Conservation (phyloP, 1,140 invertebrate species). For the Armadillidium nasatum region DNA sequence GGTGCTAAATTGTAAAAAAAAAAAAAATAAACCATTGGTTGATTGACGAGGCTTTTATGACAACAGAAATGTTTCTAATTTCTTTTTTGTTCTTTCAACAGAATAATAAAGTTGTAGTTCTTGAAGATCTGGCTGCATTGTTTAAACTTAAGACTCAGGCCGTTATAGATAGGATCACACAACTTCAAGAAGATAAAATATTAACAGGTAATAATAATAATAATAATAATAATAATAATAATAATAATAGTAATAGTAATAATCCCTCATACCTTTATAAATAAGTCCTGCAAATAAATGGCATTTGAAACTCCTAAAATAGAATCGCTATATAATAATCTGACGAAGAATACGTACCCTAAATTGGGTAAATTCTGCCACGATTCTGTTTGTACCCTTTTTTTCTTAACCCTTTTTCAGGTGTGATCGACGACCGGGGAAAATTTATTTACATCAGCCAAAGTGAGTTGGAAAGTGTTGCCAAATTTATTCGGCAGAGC, state of each 20-base stretch:
- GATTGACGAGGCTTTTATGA: constrained; percentile 31
- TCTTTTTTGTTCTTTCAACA: constrained; percentile 55
- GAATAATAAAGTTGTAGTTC: constrained; percentile 84
- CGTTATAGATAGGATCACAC: constrained; percentile 77
- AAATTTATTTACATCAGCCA: constrained; percentile 98
- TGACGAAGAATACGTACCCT: too few relatives aligned
- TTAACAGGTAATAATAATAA: constrained; percentile 67
- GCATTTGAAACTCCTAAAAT: too few relatives aligned
- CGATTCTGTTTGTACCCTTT: too few relatives aligned
- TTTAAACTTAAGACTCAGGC: constrained; percentile 91
- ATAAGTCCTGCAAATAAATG: too few relatives aligned
- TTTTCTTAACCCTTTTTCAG: constrained; percentile 53
- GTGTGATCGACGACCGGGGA: constrained; percentile 96
- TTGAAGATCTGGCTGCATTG: constrained; percentile 86
- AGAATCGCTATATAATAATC: too few relatives aligned
- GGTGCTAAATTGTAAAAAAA: too few relatives aligned
- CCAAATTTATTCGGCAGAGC: constrained; percentile 91
- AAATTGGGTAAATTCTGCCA: too few relatives aligned
- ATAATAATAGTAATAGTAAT: too few relatives aligned
- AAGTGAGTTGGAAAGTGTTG: constrained; percentile 83
- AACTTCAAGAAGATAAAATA: constrained; percentile 71
- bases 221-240: neutral
- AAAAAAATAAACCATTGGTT: neutral
- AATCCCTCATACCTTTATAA: too few relatives aligned
- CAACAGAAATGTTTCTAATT: constrained; percentile 38